phyloP scores from a whole-genome alignment of 2,888 invertebrate species.

The Pterobdella sp. region DNA sequence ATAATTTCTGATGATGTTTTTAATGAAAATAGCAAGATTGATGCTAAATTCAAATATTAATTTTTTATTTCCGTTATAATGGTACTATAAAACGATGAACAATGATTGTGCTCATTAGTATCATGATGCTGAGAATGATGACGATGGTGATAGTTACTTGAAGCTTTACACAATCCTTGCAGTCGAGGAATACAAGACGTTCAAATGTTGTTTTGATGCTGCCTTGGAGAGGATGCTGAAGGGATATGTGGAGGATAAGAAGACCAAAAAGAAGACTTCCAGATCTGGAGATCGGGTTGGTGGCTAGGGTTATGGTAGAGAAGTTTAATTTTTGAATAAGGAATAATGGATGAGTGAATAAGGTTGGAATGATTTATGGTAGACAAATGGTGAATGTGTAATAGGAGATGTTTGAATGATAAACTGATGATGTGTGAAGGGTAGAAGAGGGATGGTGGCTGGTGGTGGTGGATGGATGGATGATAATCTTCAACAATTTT shows the following conservation, averaged over 20 bases:
- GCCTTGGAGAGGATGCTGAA: neutral
- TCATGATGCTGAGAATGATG: too few relatives aligned
- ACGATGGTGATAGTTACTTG: too few relatives aligned
- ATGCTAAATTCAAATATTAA: too few relatives aligned
- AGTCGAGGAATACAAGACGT: conserved; percentile 11
- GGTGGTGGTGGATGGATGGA: neutral
- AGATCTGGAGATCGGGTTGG: neutral
- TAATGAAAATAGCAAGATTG: too few relatives aligned
- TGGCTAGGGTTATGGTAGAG: neutral
- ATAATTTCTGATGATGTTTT: too few relatives aligned
- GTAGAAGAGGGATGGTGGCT: neutral
- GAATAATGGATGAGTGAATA: neutral
- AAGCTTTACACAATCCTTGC: too few relatives aligned
- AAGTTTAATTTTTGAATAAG: neutral
- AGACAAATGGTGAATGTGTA: neutral
- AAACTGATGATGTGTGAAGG: neutral
- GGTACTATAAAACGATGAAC: too few relatives aligned
- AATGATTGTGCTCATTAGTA: too few relatives aligned
- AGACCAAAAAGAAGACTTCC: neutral
- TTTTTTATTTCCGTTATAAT: too few relatives aligned
- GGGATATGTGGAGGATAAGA: neutral
- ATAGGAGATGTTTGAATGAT: neutral
- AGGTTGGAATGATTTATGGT: neutral
- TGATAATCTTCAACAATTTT: too few relatives aligned
- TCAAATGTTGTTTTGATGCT: neutral